Base-by-base conservation (phyloP, 1,140 invertebrate genomes). In the Platorchestia sp. region DNA sequence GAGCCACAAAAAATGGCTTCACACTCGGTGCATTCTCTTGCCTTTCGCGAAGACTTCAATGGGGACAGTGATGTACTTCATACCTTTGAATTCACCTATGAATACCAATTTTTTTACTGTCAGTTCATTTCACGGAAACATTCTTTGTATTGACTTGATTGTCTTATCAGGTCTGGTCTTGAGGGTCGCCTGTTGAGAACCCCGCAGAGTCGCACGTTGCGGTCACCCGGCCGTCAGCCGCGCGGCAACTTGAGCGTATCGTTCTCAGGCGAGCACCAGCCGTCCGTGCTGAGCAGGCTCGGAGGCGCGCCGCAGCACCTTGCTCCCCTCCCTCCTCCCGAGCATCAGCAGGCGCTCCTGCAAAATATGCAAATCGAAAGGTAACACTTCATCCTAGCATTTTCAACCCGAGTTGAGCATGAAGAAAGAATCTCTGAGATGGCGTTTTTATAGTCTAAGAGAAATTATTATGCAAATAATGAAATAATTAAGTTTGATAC, bases 181-280 rank as follows among this genome's bases (percentile, higher is more conserved):
- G 91, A 93, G 7, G 40, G 45, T 27, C 43, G 91, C 41, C 43
- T 93, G 6, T 10, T 47, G 36, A 93, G 91, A 40, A 93, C 91
- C 7, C 91, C 91, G 0, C 91, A 93, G 45, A 36, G 91, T 3
- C 91, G 91, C 0, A 0, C 44, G 6, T 5, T 93, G 19, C 91
- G 91, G 43, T 93, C 91, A 10, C 91, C 91, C 19, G 45, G 91
- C 47, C 91, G 91, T n/a, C 43, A 44, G 43, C 43, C 7, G 43
- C 91, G 91, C 45, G 91, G 91, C 7, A 47, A 40, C 45, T 44
- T 93, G 43, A 93, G 91, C 40, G 91, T 93, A 10, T 93, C 91
- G 36, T 93, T 93, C 91, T 93, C 91, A 16, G 91, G 91, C 27
- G 91, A 93, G 19, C 91, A 93, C 36, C 91, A 36, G 45, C 41